Percentiles rank a stretch among this genome's conserved stretches.
These are phyloP conservation scores for Athripsodes cinereus DNA, from an alignment of 2,888 invertebrate genomes.

Conservation along the genomic window DNA sequence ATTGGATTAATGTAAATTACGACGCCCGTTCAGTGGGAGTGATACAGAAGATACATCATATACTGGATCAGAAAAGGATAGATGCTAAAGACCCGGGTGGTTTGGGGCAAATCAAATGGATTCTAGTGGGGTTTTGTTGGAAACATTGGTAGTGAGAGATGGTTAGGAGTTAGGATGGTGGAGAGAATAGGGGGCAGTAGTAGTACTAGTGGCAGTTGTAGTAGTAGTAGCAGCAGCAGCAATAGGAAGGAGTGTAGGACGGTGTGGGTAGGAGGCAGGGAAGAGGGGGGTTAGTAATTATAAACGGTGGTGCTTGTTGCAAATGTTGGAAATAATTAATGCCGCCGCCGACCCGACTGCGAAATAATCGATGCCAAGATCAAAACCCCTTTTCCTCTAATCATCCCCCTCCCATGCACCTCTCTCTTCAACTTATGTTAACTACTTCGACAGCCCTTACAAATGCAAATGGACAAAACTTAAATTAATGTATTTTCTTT, in stretches of 20 bases:
- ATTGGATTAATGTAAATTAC: conserved; percentile 91
- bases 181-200: conserved; percentile 3
- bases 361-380: conserved; percentile 28
- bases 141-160: conserved; percentile 6
- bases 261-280: conserved; percentile 5
- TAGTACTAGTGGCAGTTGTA: not conserved
- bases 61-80: conserved; percentile 9
- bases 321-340: conserved; percentile 29
- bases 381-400: conserved; percentile 13
- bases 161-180: conserved; percentile 7
- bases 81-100: conserved; percentile 10
- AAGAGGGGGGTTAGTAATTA: conserved; percentile 25
- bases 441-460: conserved; percentile 22
- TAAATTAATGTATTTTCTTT: conserved; percentile 14
- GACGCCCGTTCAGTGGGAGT: conserved; percentile 47
- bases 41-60: not conserved
- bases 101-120: conserved; percentile 16
- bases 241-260: not conserved
- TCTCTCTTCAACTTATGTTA: not conserved
- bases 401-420: conserved; percentile 5
- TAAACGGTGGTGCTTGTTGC: conserved; percentile 29
- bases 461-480: conserved; percentile 19
- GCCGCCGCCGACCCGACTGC: conserved; percentile 26
- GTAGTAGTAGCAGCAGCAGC: too few species aligned
- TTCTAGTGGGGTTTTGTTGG: conserved; percentile 7